These are phyloP conservation scores for Eubasilissa splendida DNA, from an alignment of 2,888 invertebrate genomes.

Conservation along the genomic window DNA sequence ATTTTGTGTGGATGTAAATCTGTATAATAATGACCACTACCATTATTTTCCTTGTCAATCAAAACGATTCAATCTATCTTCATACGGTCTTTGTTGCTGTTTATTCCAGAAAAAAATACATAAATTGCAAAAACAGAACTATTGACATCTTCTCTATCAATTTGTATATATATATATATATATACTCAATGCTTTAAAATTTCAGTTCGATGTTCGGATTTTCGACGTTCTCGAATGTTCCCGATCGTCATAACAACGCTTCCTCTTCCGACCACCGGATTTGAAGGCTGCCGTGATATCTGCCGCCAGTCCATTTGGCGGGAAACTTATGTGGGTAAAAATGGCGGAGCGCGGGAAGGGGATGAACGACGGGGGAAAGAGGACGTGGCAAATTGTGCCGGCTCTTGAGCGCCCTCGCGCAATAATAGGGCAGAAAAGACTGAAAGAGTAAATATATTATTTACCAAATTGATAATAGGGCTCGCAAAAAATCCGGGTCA, in stretches of 20 bases:
- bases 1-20: no score
- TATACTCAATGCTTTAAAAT: slow-evolving; percentile 1
- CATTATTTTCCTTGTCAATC: no score
- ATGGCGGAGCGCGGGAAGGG: slow-evolving; percentile 13
- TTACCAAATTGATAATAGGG: slow-evolving; percentile 5
- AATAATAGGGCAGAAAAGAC: background rate
- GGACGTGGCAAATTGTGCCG: slow-evolving; percentile 32
- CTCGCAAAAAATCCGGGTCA: background rate
- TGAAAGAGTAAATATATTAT: slow-evolving; percentile 8
- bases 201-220: slow-evolving; percentile 14
- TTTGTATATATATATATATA: no score
- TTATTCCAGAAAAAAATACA: no score
- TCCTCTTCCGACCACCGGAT: slow-evolving; percentile 48
- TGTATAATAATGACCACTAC: no score
- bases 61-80: no score
- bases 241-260: slow-evolving; percentile 36
- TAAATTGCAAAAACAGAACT: no score
- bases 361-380: background rate
- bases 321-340: slow-evolving; percentile 27
- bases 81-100: no score
- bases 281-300: slow-evolving; percentile 53
- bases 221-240: slow-evolving; percentile 27
- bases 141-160: no score
- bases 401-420: background rate
- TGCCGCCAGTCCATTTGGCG: slow-evolving; percentile 38